Base-by-base conservation (phyloP, 2,797 vertebrate genomes). In the Dallia pectoralis region DNA sequence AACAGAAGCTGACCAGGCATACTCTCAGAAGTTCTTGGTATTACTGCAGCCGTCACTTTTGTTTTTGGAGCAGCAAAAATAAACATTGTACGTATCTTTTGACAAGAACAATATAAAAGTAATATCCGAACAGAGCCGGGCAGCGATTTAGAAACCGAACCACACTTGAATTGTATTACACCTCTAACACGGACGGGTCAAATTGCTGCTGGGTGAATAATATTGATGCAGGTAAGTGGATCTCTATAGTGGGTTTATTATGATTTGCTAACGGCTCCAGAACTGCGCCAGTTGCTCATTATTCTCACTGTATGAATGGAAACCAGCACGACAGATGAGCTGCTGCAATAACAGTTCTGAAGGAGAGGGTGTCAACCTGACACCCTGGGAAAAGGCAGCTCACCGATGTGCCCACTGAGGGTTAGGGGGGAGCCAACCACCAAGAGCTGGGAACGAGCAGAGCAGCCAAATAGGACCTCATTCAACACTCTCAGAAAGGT, bases 361-460 rank as follows among this genome's bases (percentile, higher is more conserved):
- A 81, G 29, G 79, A 74, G 76, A 82, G 83, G 77, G 75, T 71
- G 81, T 84, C 78, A 89, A 91, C 87, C 86, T 33, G 86, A 91
- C 87, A 91, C 88, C 85, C 87, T 91, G 91, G 87, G 88, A 92
- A n/a, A 92, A 88, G 83, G 47, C 74, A 69, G 30, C 69, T 59
- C 61, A 74, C 71, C 51, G 4, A 72, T 48, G 77, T 80, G 82
- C 87, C 84, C 83, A 77, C 48, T 70, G 82, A 80, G 82, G 69
- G 15, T 29, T 49, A 36, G 63, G 48, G 40, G 36, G 12, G 1
- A 62, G 36, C 30, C 30, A 30, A 25, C 22, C 9, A 22, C 40
- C 40, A 11, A 12, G 40, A 12, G 40, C 3, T 44, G 40, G 40
- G 11, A 44, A 44, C 40, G 2, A 12, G 40, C 7, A 1, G 9